These are phyloP conservation scores for Neotoxoptera formosana DNA, from an alignment of 1,140 invertebrate genomes.

Conservation along the genomic window DNA sequence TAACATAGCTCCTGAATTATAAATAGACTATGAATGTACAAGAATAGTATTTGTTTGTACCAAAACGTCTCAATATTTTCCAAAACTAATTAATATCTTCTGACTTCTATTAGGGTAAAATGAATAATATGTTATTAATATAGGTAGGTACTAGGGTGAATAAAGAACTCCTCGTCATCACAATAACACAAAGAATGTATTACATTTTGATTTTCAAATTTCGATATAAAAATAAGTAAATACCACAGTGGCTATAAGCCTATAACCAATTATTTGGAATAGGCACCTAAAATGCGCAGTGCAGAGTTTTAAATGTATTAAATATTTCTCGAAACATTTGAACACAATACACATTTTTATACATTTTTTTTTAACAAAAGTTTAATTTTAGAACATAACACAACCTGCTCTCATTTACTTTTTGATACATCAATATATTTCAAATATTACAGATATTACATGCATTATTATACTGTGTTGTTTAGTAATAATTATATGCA, in stretches of 20 bases:
- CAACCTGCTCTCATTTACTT: neutral
- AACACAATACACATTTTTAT: neutral
- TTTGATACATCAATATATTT: neutral
- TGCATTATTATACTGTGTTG: neutral
- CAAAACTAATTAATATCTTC: neutral
- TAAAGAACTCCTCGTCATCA: neutral
- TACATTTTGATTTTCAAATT: neutral
- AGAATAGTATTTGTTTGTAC: neutral
- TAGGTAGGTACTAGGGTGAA: neutral
- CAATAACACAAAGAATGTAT: neutral
- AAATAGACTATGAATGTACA: neutral
- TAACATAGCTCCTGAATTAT: neutral
- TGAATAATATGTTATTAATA: too few species aligned
- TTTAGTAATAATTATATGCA: neutral
- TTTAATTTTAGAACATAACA: conserved; percentile 3
- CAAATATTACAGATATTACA: neutral
- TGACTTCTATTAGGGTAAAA: neutral
- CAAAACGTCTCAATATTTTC: neutral
- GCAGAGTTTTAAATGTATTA: neutral
- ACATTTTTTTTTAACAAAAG: neutral
- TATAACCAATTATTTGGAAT: neutral
- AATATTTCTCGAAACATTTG: neutral
- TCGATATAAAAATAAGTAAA: conserved; percentile 1
- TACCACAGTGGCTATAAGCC: neutral
- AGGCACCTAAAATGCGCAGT: neutral